A percentile compares a stretch with the other conserved stretches of the same genome.
Conservation (phyloP, 1,140 invertebrate genomes). For the Cylas formicarius region DNA sequence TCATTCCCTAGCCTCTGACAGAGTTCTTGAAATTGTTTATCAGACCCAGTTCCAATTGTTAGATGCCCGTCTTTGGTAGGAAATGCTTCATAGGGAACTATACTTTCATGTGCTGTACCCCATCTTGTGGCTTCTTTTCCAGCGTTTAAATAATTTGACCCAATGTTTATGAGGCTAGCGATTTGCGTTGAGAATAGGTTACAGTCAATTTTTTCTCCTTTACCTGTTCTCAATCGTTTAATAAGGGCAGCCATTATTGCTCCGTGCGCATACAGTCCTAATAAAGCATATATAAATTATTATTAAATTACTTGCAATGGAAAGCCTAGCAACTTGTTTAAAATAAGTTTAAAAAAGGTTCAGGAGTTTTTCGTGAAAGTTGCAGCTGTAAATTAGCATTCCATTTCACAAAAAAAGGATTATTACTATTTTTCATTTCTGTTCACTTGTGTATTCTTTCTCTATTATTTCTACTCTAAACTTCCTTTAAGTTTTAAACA, state of each 20-base stretch:
- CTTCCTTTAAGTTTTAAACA: no score
- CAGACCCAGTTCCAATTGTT: conserved; percentile 76
- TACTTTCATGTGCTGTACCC: conserved; percentile 89
- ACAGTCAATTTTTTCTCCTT: conserved; percentile 89
- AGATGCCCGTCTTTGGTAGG: conserved; percentile 74
- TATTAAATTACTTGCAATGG: no score
- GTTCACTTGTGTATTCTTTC: no score
- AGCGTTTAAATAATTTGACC: conserved; percentile 84
- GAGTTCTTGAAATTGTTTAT: conserved; percentile 67
- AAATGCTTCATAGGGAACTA: conserved; percentile 92
- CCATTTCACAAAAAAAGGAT: no score
- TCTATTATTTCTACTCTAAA: no score
- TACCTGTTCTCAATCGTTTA: conserved; percentile 66
- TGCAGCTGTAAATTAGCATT: no score
- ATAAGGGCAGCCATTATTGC: conserved; percentile 88
- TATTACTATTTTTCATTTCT: no score
- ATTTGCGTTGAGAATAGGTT: conserved; percentile 91
- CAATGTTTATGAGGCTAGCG: conserved; percentile 81
- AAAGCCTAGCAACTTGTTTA: no score
- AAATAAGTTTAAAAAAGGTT: no score
- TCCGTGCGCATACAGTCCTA: conserved; percentile 87
- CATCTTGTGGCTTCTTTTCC: conserved; percentile 66
- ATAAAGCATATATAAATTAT: neutral
- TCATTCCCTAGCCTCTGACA: conserved; percentile 56
- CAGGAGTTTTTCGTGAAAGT: no score